These are phyloP conservation scores for Irena cyanogastra DNA, from an alignment of 2,113 vertebrate genomes.

Conservation along the genomic window DNA sequence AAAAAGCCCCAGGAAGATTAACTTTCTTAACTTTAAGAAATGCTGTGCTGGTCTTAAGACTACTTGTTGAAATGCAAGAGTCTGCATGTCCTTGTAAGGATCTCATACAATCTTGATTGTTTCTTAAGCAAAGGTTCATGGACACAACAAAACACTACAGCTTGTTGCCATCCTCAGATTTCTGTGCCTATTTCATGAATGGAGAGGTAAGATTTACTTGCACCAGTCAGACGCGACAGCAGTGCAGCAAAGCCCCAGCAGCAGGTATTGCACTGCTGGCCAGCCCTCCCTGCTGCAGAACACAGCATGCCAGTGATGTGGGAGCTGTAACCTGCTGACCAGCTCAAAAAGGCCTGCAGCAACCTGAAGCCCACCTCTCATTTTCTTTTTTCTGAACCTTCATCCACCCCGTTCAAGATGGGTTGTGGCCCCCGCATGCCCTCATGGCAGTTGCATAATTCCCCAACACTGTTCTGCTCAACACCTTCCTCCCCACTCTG, in stretches of 20 bases:
- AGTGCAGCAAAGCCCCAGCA: background rate
- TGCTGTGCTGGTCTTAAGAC: background rate
- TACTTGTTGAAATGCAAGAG: background rate
- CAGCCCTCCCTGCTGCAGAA: background rate
- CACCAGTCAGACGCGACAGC: background rate
- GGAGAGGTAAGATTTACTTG: background rate
- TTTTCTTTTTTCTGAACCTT: background rate
- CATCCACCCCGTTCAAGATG: accelerated
- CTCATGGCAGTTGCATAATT: background rate
- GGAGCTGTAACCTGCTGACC: background rate
- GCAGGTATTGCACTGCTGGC: background rate
- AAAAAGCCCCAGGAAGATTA: background rate
- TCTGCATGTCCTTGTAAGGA: background rate
- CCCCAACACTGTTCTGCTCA: background rate
- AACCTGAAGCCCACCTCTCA: background rate
- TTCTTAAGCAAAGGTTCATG: background rate
- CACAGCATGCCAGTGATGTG: background rate
- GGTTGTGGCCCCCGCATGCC: background rate
- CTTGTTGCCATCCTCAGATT: background rate
- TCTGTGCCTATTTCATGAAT: background rate
- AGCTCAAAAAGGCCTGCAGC: background rate
- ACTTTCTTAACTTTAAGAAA: background rate
- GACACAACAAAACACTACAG: background rate
- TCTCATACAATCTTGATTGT: background rate
- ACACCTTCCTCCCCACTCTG: background rate